Percentiles rank a stretch among this genome's conserved stretches.
Conservation (phyloP, 2,797 vertebrate species). For the Chelmon rostratus region DNA sequence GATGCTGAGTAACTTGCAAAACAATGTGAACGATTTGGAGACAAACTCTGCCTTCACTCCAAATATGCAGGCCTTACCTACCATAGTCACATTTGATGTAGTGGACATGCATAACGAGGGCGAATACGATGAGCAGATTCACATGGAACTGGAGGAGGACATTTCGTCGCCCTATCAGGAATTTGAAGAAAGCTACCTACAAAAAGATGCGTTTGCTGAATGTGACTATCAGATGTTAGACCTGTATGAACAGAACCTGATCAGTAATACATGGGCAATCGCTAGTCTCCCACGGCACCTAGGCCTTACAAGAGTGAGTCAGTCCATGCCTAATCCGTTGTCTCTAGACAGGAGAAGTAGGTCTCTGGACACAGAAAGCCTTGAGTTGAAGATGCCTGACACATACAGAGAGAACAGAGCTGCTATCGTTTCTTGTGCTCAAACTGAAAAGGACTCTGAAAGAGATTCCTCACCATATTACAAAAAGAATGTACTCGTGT, state of each 20-base stretch:
- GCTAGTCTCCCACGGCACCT: slow-evolving; percentile 94
- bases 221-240: slow-evolving; percentile 91
- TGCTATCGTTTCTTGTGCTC: slow-evolving; percentile 70
- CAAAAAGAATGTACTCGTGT: slow-evolving; percentile 76
- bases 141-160: slow-evolving; percentile 92
- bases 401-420: slow-evolving; percentile 76
- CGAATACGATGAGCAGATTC: slow-evolving; percentile 92
- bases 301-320: slow-evolving; percentile 87
- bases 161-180: slow-evolving; percentile 90
- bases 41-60: slow-evolving; percentile 91
- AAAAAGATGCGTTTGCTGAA: slow-evolving; percentile 91
- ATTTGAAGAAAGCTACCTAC: slow-evolving; percentile 92
- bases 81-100: slow-evolving; percentile 97
- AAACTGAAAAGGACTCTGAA: slow-evolving; percentile 73
- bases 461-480: slow-evolving; percentile 66
- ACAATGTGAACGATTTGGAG: slow-evolving; percentile 86
- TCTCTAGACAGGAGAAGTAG: slow-evolving; percentile 92
- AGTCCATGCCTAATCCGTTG: slow-evolving; percentile 86
- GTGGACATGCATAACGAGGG: slow-evolving; percentile 97
- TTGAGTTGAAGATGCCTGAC: slow-evolving; percentile 88
- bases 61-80: slow-evolving; percentile 93
- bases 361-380: slow-evolving; percentile 93
- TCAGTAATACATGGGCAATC: slow-evolving; percentile 91
- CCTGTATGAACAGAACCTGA: slow-evolving; percentile 85
- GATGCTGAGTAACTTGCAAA: slow-evolving; percentile 90